Evolutionary conservation across 2,113 vertebrate species (phyloP).

Genomic region (Lathamus discolor): DNA sequence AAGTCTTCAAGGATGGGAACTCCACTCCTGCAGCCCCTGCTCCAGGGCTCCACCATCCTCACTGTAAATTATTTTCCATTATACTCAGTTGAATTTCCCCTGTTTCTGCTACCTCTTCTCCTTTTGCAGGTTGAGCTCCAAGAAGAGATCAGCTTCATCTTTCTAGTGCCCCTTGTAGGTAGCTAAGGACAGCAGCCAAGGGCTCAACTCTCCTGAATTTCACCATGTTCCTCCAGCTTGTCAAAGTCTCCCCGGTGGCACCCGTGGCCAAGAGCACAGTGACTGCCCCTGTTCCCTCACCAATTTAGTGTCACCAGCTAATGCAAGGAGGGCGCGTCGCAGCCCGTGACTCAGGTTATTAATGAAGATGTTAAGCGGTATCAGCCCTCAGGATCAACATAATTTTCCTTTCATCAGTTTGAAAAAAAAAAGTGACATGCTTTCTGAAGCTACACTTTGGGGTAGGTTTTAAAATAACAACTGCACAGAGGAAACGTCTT

Average conservation of each 20-base stretch:
- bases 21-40: background rate
- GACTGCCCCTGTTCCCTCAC: background rate
- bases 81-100: background rate
- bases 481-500: slow-evolving; percentile 14
- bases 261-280: background rate
- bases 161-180: background rate
- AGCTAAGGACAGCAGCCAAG: background rate
- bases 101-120: background rate
- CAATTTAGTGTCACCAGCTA: background rate
- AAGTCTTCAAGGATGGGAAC: background rate
- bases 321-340: background rate
- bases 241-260: background rate
- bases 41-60: background rate
- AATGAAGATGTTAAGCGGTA: slow-evolving; percentile 44
- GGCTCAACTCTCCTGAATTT: background rate
- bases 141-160: background rate
- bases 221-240: background rate
- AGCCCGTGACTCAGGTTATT: slow-evolving; percentile 48
- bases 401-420: slow-evolving; percentile 49
- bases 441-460: slow-evolving; percentile 58
- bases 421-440: slow-evolving; percentile 10
- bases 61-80: background rate
- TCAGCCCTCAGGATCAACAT: slow-evolving; percentile 61
- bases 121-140: background rate
- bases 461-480: slow-evolving; percentile 52